Evolutionary conservation across 2,113 vertebrate genomes (phyloP), one percentile per base, ranked within the genome.

Genomic region (Phaethon lepturus): DNA sequence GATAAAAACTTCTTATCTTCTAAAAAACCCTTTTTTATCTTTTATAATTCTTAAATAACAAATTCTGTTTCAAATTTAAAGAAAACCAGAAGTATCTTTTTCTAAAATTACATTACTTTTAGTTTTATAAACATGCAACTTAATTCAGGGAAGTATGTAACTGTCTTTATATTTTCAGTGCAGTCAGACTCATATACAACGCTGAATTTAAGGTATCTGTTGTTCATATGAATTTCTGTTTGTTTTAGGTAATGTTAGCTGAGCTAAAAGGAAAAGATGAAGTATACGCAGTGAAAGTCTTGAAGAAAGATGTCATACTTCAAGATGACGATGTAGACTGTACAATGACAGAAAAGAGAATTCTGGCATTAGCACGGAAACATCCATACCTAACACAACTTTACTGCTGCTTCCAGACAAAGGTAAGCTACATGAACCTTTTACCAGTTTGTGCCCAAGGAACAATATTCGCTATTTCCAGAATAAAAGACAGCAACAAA

Each of bases 361-460:
- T 99, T 98, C 98, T 99, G 93, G 99, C 99, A 33, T 98, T 99
- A 74, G 99, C 99, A 45, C 98, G 99, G 94, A 99, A 99, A 96
- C 99, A 99, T 96, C 99, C 99, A 3, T 99, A 99, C 96, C 98
- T 99, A 97, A 99, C 99, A 86, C 99, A 99, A 97, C 99, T 99
- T 42, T 99, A 99, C 97, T 99, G 99, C 99, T 99, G 99, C 99
- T 99, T 99, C 98, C 99, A 99, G 98, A 99, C 99, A 24, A 99
- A 99, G 98, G 99, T 99, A 98, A 87, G 95, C 66, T 49, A 9
- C 1, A 0, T 31, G 44, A 87, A 42, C 45, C 17, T 92, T 91
- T 31, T 45, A 31, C 45, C 22, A 35, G 12, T 62, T 88, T 86
- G 13, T 90, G 29, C 14, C 23, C 38, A 53, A 23, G 33, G 19